Percentiles rank a stretch among this genome's conserved stretches.
Conservation (phyloP, 2,113 vertebrate species). For the Puffinus mauretanicus region DNA sequence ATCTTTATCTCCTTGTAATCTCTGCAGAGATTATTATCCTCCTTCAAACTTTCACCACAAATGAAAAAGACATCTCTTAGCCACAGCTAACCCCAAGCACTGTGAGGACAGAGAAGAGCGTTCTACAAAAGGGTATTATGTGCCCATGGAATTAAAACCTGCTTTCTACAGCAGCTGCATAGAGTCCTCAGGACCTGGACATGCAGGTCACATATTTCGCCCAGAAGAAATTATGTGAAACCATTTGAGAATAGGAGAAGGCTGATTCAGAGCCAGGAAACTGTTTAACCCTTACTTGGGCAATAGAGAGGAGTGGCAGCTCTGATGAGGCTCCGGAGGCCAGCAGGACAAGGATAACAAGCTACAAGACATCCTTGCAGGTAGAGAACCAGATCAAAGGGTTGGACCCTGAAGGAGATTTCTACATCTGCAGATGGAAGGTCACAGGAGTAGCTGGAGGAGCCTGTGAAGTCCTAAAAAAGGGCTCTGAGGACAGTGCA, state of each 20-base stretch:
- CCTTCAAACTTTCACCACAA: neutral
- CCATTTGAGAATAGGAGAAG: neutral
- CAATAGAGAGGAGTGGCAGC: neutral
- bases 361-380: neutral
- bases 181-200: neutral
- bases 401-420: neutral
- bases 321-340: neutral
- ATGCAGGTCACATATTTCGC: neutral
- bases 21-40: neutral
- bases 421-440: neutral
- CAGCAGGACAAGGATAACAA: neutral
- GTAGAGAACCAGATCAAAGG: neutral
- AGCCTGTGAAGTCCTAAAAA: neutral
- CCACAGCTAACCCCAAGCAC: neutral
- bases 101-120: rapidly evolving
- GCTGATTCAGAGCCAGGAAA: neutral
- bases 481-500: neutral
- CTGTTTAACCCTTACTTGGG: neutral
- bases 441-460: neutral
- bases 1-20: neutral
- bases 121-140: neutral
- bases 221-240: neutral
- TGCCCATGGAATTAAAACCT: neutral
- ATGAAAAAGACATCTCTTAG: neutral
- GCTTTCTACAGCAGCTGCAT: neutral